Base-by-base conservation (phyloP, 2,888 invertebrate genomes). In the Dioctria rufipes region DNA sequence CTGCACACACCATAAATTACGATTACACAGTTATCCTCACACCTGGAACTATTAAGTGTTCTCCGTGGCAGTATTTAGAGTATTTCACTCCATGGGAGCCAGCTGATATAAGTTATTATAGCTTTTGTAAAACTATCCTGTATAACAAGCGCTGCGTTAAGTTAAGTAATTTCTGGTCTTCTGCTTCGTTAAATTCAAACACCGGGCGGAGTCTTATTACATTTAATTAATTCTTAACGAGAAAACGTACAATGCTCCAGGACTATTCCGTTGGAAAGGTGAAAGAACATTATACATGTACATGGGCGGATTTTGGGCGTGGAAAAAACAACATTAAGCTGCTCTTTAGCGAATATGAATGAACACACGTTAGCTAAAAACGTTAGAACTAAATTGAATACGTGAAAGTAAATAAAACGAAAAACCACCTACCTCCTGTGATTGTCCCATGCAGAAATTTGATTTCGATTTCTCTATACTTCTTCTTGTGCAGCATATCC, bases 361-460 rank as follows among this genome's bases (percentile, higher is more conserved):
- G 54, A 54, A 54, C 54, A 54, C 46, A 46, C 8, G 8, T 6
- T 8, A 46, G 46, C 60, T n/a, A 13, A n/a, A 60, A 13, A 11
- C 60, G 11, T 25, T 25, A 3, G n/a, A 6, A 13, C 60, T 13
- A 60, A 8, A 60, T 11, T 25, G 25, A 5, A 6, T 60, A 60
- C 3, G 5, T 3, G 60, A 13, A 11, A n/a, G 60, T 6, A 46
- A 25, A 25, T 25, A 25, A 25, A 25, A 25, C 25, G 46, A 5
- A 46, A 5, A 46, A 5, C 54, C 13, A 80, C 84, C 83, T 82
- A 85, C 85, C 84, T 84, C 84, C 80, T 84, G 83, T 78, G 83
- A 83, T 82, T 84, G 83, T 80, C 82, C 84, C 58, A 81, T 83
- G 81, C 83, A 83, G 80, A 83, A 82, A 80, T 78, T 82, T 77